Evolutionary conservation across 2,113 vertebrate species (phyloP).

Genomic region (Takifugu bimaculatus): DNA sequence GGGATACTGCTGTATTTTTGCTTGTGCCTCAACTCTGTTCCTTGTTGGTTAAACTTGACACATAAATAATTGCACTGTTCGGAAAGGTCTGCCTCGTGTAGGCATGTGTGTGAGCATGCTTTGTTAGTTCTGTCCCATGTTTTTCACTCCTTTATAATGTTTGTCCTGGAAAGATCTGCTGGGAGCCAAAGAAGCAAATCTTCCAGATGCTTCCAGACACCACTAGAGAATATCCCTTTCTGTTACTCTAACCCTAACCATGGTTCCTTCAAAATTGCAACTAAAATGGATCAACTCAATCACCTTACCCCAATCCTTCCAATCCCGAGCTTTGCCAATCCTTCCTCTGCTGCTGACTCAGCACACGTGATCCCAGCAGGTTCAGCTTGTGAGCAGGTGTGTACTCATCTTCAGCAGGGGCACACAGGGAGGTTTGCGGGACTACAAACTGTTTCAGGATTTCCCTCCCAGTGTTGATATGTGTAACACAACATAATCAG

Average conservation of each 20-base stretch:
- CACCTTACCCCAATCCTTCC: conserved; percentile 24
- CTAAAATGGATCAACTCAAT: conserved; percentile 34
- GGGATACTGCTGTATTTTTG: not conserved
- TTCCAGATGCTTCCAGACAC: conserved; percentile 8
- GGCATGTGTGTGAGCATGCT: not conserved
- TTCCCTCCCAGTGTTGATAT: not conserved
- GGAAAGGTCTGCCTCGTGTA: not conserved
- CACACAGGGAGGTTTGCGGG: not conserved
- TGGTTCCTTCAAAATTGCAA: conserved; percentile 18
- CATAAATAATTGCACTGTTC: conserved; percentile 1
- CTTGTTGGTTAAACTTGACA: not conserved
- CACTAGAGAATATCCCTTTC: conserved; percentile 8
- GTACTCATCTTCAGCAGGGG: conserved; percentile 8
- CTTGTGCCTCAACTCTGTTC: not conserved
- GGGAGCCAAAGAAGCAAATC: conserved; percentile 18
- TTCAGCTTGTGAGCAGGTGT: conserved; percentile 8
- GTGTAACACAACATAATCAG: conserved; percentile 4
- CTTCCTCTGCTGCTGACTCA: conserved; percentile 29
- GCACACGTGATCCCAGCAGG: conserved; percentile 3
- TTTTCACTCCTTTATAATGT: conserved; percentile 18
- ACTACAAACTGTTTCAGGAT: too few relatives aligned
- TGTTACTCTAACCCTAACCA: conserved; percentile 1
- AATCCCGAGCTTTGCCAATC: conserved; percentile 19
- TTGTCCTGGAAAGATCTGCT: conserved; percentile 33
- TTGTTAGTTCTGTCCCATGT: conserved; percentile 26